Conservation (phyloP, 2,888 invertebrate species). For the Artemia sp. region DNA sequence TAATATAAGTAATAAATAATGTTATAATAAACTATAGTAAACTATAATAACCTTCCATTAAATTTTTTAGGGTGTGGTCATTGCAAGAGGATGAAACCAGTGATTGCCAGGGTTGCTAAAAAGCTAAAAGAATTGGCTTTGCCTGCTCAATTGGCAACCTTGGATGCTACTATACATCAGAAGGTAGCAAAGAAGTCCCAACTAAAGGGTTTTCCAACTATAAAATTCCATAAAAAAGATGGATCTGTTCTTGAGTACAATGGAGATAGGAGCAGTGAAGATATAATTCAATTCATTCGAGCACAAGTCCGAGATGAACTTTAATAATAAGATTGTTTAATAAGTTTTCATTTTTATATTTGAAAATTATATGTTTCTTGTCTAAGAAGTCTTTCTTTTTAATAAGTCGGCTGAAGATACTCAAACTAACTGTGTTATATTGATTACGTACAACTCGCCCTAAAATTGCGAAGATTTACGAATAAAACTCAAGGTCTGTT, state of each 20-base stretch:
- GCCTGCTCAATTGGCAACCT: slow-evolving; percentile 38
- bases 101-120: slow-evolving; percentile 42
- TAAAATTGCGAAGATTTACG: too few species aligned
- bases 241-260: slow-evolving; percentile 39
- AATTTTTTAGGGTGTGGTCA: slow-evolving; percentile 48
- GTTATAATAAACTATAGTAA: too few species aligned
- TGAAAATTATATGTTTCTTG: too few species aligned
- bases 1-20: too few species aligned
- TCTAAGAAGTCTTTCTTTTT: too few species aligned
- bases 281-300: slow-evolving; percentile 40
- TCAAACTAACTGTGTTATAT: too few species aligned
- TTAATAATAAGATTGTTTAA: slow-evolving; percentile 16
- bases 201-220: slow-evolving; percentile 47
- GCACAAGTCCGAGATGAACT: slow-evolving; percentile 27
- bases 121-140: slow-evolving; percentile 35
- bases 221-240: slow-evolving; percentile 44
- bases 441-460: too few species aligned
- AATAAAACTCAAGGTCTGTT: too few species aligned
- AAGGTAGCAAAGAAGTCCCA: slow-evolving; percentile 27
- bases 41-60: slow-evolving; percentile 21
- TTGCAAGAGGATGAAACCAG: slow-evolving; percentile 49
- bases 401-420: too few species aligned
- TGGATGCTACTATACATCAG: slow-evolving; percentile 48
- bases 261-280: slow-evolving; percentile 40
- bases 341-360: too few species aligned